Percentiles rank a stretch among this genome's conserved stretches.
phyloP scores from a whole-genome alignment of 2,113 vertebrate genomes.

The Telmatochromis sp. region DNA sequence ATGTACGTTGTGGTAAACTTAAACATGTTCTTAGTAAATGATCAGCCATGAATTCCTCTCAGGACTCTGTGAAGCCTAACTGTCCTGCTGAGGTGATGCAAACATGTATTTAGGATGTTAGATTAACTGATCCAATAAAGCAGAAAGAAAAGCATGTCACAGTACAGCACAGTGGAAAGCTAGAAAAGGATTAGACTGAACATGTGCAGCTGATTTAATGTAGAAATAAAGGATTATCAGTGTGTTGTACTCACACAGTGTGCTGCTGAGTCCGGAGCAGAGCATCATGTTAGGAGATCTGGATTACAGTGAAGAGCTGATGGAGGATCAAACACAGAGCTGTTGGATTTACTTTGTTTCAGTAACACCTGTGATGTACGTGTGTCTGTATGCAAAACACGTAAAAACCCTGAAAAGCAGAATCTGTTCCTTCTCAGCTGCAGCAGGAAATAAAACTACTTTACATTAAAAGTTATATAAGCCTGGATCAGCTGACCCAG shows the following conservation, averaged over 20 bases:
- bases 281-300: background rate
- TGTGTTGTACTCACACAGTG: background rate
- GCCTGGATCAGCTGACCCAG: background rate
- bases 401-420: too few species aligned
- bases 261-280: background rate
- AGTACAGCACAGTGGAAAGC: background rate
- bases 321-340: too few species aligned
- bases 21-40: too few species aligned
- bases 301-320: background rate
- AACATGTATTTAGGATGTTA: background rate
- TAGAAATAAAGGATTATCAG: background rate
- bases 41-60: background rate
- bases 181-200: background rate
- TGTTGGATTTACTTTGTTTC: too few species aligned
- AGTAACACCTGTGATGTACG: too few species aligned
- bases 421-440: too few species aligned
- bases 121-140: background rate
- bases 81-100: background rate
- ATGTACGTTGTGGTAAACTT: too few species aligned
- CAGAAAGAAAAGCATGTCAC: background rate
- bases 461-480: fast-evolving
- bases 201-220: background rate
- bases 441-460: background rate
- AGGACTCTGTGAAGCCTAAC: background rate
- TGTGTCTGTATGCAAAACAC: too few species aligned